Base-by-base conservation (phyloP, 2,797 vertebrate species). In the Crenuchus spilurus region DNA sequence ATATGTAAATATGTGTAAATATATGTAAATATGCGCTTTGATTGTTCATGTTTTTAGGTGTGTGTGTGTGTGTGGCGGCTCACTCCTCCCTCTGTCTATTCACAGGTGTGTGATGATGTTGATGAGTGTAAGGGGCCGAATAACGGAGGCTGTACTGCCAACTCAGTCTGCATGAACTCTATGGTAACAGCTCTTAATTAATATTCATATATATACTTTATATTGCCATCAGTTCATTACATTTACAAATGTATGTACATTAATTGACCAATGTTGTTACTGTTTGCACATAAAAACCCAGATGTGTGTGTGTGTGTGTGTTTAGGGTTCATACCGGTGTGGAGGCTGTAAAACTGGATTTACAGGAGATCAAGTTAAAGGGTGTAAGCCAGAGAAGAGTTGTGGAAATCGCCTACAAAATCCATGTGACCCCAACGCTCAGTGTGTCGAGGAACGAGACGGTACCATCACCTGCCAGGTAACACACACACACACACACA, bases 161-260 rank as follows among this genome's bases (percentile, higher is more conserved):
- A 99, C 86, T 99, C 98, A n/a, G 10, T 93, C 79, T 99, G 98
- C 84, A 87, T 93, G 83, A 99, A 99, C 89, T 96, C 96, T 44
- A 84, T 94, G 94, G 98, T 99, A 89, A 95, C 20, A 37, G 48
- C 39, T 10, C n/a, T n/a, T n/a, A n/a, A n/a, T n/a, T n/a, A n/a
- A n/a, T n/a, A n/a, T n/a, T n/a, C n/a, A n/a, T n/a, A n/a, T n/a
- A n/a, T n/a, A n/a, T n/a, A n/a, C n/a, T n/a, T n/a, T n/a, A n/a
- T n/a, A n/a, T n/a, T n/a, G n/a, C n/a, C n/a, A n/a, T n/a, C n/a
- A n/a, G n/a, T n/a, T n/a, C n/a, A n/a, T n/a, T n/a, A n/a, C n/a
- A n/a, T n/a, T n/a, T n/a, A n/a, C n/a, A n/a, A n/a, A n/a, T n/a
- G n/a, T n/a, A n/a, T n/a, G n/a, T n/a, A n/a, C n/a, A n/a, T n/a